Base-by-base conservation (phyloP, 1,140 invertebrate genomes). In the Bombus huntii region DNA sequence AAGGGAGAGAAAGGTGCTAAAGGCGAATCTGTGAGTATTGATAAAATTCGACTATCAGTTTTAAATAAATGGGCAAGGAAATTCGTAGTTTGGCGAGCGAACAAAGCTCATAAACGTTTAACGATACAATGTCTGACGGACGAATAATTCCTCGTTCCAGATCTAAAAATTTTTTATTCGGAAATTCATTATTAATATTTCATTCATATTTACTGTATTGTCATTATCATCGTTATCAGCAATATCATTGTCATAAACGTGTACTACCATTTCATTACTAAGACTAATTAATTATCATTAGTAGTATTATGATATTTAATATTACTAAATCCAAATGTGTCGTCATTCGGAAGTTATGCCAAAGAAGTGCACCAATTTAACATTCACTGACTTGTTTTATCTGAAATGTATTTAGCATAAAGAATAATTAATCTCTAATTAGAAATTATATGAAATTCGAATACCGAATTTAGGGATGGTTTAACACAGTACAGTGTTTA, bases 1-100 rank as follows among this genome's bases (percentile, higher is more conserved):
- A 98, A 97, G 94, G 98, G 98, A 88, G 98, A 98, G 93, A 98
- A 98, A 95, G 98, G 98, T 93, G 97, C 97, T 91, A 98, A 97
- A 94, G 98, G 98, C 91, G 97, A 98, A 93, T 95, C 97, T 93
- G 98, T 98, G 96, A 97, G 97, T 97, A 94, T 93, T 81, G 90
- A 93, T 75, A 84, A 86, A 90, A 90, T 90, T 85, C 82, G 86
- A 90, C 70, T 86, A 91, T 85, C 86, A 92, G 84, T 91, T 85
- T 75, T 88, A 86, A 73, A 59, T 86, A 83, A 76, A 62, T n/a
- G 72, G 78, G 34, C 37, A 86, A 83, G 18, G 39, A 47, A 74
- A 73, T 44, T 42, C 15, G 18, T 81, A 62, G 79, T 59, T 74
- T 31, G 34, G 10, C n/a, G 70, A 79, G 79, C 44, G 12, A 53